Conservation (phyloP, 2,113 vertebrate genomes). For the Lycaon pictus region DNA sequence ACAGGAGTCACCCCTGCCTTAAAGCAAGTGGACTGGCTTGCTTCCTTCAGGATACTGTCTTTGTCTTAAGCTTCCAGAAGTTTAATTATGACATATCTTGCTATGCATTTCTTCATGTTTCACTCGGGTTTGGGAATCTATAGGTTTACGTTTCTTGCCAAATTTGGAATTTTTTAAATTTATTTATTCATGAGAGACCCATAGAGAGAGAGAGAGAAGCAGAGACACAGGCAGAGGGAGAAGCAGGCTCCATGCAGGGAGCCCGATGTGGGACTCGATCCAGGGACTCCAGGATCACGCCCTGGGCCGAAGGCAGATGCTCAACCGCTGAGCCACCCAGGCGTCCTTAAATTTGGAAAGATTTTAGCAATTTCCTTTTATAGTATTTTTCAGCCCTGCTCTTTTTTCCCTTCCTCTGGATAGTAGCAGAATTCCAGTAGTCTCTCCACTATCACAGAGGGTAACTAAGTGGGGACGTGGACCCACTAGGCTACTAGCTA, state of each 20-base stretch:
- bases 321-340: no score
- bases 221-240: no score
- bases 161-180: background rate
- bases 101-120: background rate
- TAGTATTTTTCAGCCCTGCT: background rate
- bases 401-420: background rate
- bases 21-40: background rate
- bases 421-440: background rate
- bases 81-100: background rate
- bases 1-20: background rate
- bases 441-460: background rate
- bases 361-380: background rate
- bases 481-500: background rate
- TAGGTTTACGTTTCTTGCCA: background rate
- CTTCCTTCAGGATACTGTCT: background rate
- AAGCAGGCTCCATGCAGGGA: no score
- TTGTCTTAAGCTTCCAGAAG: background rate
- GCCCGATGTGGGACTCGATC: no score
- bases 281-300: no score
- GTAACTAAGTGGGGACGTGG: background rate
- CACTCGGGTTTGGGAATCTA: background rate
- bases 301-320: no score
- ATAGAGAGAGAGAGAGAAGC: no score
- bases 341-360: background rate
- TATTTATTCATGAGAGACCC: no score